phyloP scores from a whole-genome alignment of 1,140 invertebrate genomes.

The Zaprionus inermis region DNA sequence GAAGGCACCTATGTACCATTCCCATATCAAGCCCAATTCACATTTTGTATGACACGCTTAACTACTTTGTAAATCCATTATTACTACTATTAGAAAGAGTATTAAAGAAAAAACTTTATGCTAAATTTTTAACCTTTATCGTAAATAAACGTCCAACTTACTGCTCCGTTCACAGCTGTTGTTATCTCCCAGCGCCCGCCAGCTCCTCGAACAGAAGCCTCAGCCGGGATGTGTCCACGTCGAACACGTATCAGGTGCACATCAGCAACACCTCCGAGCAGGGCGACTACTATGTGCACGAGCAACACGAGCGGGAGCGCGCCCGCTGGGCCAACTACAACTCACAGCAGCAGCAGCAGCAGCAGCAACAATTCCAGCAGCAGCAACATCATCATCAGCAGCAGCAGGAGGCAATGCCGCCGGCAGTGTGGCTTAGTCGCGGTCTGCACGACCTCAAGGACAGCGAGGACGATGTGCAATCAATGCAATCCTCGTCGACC shows the following conservation, averaged over 20 bases:
- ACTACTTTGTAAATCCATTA: neutral
- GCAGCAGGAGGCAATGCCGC: constrained; percentile 37
- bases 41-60: neutral
- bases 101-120: neutral
- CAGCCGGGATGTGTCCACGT: constrained; percentile 78
- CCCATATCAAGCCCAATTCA: neutral
- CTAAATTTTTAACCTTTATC: neutral
- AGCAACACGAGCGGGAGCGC: constrained; percentile 86
- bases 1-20: accelerated
- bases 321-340: constrained; percentile 87
- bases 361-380: constrained; percentile 26
- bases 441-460: constrained; percentile 77
- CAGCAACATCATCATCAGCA: constrained; percentile 27
- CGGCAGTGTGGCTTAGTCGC: constrained; percentile 75
- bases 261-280: constrained; percentile 62
- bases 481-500: constrained; percentile 84
- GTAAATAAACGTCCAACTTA: too few relatives aligned
- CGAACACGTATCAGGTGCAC: constrained; percentile 78
- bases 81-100: neutral
- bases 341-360: constrained; percentile 30
- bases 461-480: constrained; percentile 81
- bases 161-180: constrained; percentile 29
- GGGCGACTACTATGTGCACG: constrained; percentile 68
- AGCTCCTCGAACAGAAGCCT: constrained; percentile 69
- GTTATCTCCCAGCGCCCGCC: constrained; percentile 54